phyloP scores from a whole-genome alignment of 1,140 invertebrate species.

The Dolichoris vasculosae region DNA sequence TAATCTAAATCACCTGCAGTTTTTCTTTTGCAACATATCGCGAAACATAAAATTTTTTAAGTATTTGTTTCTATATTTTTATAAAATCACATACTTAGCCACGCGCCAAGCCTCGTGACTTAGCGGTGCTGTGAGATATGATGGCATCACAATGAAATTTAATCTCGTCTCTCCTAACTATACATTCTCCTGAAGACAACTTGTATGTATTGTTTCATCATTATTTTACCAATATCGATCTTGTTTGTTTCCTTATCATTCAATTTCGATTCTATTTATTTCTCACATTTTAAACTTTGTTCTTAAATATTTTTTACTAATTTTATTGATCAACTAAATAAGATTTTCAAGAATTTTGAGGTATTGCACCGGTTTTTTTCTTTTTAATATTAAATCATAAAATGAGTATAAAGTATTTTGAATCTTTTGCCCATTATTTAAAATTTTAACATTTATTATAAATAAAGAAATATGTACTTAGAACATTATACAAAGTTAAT shows the following conservation, averaged over 20 bases:
- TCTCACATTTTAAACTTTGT: slow-evolving; percentile 9
- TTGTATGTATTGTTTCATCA: slow-evolving; percentile 39
- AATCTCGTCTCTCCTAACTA: slow-evolving; percentile 69
- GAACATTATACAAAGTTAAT: not conserved
- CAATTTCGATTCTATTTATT: slow-evolving; percentile 43
- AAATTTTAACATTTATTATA: not conserved
- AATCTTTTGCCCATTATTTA: slow-evolving; percentile 38
- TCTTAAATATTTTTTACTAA: slow-evolving; percentile 13
- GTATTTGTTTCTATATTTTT: slow-evolving; percentile 56
- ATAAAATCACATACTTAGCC: slow-evolving; percentile 76
- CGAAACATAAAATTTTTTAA: slow-evolving; percentile 44
- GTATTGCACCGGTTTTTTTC: slow-evolving; percentile 26
- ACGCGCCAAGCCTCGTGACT: slow-evolving; percentile 72
- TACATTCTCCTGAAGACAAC: slow-evolving; percentile 55
- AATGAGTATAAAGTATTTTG: slow-evolving; percentile 29
- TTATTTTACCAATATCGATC: slow-evolving; percentile 44
- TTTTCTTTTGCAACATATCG: slow-evolving; percentile 31
- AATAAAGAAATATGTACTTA: slow-evolving; percentile 21
- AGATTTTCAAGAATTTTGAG: slow-evolving; percentile 26
- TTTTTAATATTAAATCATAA: not conserved
- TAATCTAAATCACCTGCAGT: slow-evolving; percentile 40
- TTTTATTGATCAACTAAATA: slow-evolving; percentile 20
- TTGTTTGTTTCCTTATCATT: slow-evolving; percentile 31
- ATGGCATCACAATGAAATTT: slow-evolving; percentile 76
- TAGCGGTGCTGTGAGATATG: slow-evolving; percentile 75